Base-by-base conservation (phyloP, 1,140 invertebrate genomes). In the Drosophila setifemur region DNA sequence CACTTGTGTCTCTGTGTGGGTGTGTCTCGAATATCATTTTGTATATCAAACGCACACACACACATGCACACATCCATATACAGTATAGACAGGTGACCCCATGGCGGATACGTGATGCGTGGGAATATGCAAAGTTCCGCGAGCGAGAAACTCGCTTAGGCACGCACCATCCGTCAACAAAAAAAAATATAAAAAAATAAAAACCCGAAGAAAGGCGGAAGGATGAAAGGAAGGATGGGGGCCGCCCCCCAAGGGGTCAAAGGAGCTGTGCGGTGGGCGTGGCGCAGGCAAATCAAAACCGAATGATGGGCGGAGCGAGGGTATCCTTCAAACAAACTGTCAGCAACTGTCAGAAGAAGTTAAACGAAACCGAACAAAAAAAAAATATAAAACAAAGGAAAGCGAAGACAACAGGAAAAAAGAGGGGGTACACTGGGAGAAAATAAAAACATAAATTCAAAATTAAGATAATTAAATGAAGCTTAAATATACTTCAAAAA, bases 321-420 rank as follows among this genome's bases (percentile, higher is more conserved):
- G 66, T 67, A 82, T 82, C 78, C 78, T 78, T 82, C 78, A 82
- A 83, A 78, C 73, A 61, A 83, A 83, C 78, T 83, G 78, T 83
- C 78, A 85, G 79, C 78, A 85, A 85, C 78, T 83, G 78, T 83
- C 78, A 83, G 55, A 85, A 85, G 79, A 83, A 83, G 78, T 85
- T 83, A 71, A 71, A 71, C 45, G 44, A 60, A 78, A 67, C 42
- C 61, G 14, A 66, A 61, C 19, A n/a, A 40, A 53, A 53, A 61
- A 63, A 61, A 55, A 53, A 55, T 28, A 44, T 25, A 61, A 63
- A 74, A 63, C 49, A 48, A 73, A 61, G 43, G 19, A 74, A 50
- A 67, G 35, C 18, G 47, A 25, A 40, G 25, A 28, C 37, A 45
- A n/a, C 37, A 52, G 14, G 6, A 14, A 2, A 7, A 9, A 6